A percentile compares a stretch with the other conserved stretches of the same genome.
phyloP scores from a whole-genome alignment of 2,113 vertebrate genomes.

The Tretioscincus oriximinensis region DNA sequence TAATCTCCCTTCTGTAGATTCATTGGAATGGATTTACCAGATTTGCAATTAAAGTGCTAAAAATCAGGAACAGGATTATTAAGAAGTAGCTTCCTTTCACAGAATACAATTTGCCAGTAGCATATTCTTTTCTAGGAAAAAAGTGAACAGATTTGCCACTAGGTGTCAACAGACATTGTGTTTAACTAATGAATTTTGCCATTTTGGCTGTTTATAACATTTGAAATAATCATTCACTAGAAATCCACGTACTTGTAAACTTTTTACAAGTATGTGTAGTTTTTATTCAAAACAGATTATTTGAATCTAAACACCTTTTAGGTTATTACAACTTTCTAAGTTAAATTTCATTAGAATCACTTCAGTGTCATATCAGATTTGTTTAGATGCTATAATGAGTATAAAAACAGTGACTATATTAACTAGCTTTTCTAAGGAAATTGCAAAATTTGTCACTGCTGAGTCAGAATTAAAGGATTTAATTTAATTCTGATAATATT shows the following conservation, averaged over 20 bases:
- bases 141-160: not conserved
- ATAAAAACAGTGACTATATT: not conserved
- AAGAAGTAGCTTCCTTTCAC: not conserved
- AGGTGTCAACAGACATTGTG: constrained; percentile 2
- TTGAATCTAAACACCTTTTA: too few species aligned
- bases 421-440: not conserved
- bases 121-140: not conserved
- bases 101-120: not conserved
- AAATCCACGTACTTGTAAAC: too few species aligned
- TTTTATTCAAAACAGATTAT: too few species aligned
- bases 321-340: too few species aligned
- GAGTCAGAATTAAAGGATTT: not conserved
- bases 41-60: not conserved
- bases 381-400: too few species aligned
- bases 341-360: too few species aligned
- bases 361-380: too few species aligned
- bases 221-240: not conserved
- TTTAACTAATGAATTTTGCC: not conserved
- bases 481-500: not conserved
- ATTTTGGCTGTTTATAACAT: not conserved
- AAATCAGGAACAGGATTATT: not conserved
- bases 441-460: not conserved
- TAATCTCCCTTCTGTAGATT: not conserved
- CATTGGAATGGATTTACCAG: not conserved
- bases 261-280: too few species aligned